Evolutionary conservation across 2,113 vertebrate species (phyloP), one percentile per base, ranked within the genome.

Genomic region (Passer domesticus): DNA sequence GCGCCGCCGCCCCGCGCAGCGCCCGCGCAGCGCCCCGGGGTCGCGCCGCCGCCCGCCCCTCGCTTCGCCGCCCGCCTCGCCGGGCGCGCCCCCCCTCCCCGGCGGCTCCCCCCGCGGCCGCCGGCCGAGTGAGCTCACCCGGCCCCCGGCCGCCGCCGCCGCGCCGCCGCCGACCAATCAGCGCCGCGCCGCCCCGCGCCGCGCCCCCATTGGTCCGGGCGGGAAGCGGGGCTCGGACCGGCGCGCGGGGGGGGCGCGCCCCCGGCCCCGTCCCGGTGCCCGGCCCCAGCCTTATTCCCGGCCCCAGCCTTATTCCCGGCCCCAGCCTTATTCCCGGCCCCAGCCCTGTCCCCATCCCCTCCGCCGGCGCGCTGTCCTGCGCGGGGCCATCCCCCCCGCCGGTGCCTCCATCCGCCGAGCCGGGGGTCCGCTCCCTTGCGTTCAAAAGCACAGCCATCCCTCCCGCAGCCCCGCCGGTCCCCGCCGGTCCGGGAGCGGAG

Each of bases 171-270:
- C n/a, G n/a, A n/a, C n/a, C n/a, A n/a, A n/a, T n/a, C n/a, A n/a
- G n/a, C n/a, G n/a, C n/a, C n/a, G 25, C 50, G 50, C 68, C 35
- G 49, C 68, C 68, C 88, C 97, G 63, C 77, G 78, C 64, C 78
- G 64, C 64, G 91, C 94, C 94, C 96, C 96, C 96, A 99, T 99
- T 99, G 99, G 99, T 95, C 97, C 96, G 92, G 93, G 78, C 82
- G 95, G 97, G 97, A 96, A 97, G 98, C 97, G 98, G 98, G 98
- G 98, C 85, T 79, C 75, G 66, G 66, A 63, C 41, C 85, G 85
- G 85, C n/a, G 81, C 98, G 97, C 96, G 23, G 94, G 95, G 95
- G 43, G 13, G 22, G 15, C 43, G 27, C 22, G 35, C 58, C 46
- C 46, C 31, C 47, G 2, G 13, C 44, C 30, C 35, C 15, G 6